These are phyloP conservation scores for Melitaea cinxia DNA, from an alignment of 1,140 invertebrate species.

Conservation along the genomic window DNA sequence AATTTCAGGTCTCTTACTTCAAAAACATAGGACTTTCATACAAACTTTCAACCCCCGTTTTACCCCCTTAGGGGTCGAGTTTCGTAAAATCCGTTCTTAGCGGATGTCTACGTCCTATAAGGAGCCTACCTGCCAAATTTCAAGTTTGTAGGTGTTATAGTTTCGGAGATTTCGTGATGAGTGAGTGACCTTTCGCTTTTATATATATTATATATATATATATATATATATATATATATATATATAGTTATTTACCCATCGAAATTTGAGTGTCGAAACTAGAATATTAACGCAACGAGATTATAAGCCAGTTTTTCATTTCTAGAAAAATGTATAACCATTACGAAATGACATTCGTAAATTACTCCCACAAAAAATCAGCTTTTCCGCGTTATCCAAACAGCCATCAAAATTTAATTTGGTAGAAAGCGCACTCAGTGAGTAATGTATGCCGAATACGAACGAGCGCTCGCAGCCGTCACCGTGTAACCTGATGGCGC, in stretches of 20 bases:
- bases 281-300: constrained; percentile 30
- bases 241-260: neutral
- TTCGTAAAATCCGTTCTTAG: no score
- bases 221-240: no score
- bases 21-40: no score
- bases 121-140: no score
- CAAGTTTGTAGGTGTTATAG: no score
- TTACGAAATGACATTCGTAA: constrained; percentile 41
- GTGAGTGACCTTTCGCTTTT: no score
- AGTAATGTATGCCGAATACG: constrained; percentile 66
- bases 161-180: no score
- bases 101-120: no score
- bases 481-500: constrained; percentile 17
- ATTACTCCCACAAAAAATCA: constrained; percentile 45
- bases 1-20: no score
- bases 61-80: no score
- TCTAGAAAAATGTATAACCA: constrained; percentile 37
- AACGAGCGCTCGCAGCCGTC: constrained; percentile 34
- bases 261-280: constrained; percentile 11
- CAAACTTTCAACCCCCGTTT: no score
- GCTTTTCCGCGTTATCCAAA: constrained; percentile 43
- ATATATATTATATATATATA: no score
- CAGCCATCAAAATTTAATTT: constrained; percentile 76
- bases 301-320: constrained; percentile 36
- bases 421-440: constrained; percentile 63